These are phyloP conservation scores for Stegodyphus mimosarum DNA, from an alignment of 1,140 invertebrate species.

Conservation along the genomic window DNA sequence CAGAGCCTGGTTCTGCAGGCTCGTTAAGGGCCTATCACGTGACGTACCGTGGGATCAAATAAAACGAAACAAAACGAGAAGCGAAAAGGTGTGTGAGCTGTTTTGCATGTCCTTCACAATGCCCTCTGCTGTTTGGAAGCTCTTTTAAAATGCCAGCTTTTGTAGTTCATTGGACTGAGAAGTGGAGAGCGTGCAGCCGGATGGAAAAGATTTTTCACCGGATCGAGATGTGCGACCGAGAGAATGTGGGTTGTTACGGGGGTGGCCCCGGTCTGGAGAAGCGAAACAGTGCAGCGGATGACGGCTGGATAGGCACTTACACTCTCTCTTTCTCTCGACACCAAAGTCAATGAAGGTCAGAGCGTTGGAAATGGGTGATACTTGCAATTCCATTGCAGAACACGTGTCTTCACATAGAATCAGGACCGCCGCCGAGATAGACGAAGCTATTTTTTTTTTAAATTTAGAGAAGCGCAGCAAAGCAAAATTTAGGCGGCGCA, in stretches of 20 bases:
- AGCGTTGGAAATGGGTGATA: too few relatives aligned
- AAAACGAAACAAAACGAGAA: background rate
- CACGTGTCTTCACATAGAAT: too few relatives aligned
- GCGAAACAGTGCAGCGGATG: background rate
- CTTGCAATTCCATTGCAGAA: too few relatives aligned
- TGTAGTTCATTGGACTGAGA: conserved; percentile 36
- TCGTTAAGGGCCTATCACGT: conserved; percentile 34
- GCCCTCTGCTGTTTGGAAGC: conserved; percentile 8
- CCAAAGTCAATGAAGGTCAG: too few relatives aligned
- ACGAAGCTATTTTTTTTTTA: too few relatives aligned
- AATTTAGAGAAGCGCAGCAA: too few relatives aligned
- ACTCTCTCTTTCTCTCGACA: too few relatives aligned
- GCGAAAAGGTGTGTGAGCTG: too few relatives aligned
- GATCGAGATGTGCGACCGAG: background rate
- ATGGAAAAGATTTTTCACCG: background rate
- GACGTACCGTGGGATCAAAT: conserved; percentile 26
- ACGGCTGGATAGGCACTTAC: too few relatives aligned
- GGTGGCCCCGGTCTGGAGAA: background rate
- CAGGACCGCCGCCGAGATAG: too few relatives aligned
- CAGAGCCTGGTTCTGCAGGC: background rate
- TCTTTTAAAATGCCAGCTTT: background rate
- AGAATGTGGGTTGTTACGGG: background rate
- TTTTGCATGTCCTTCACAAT: conserved; percentile 53
- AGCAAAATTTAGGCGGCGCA: too few relatives aligned
- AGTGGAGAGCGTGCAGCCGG: conserved; percentile 13